A percentile compares a stretch with the other conserved stretches of the same genome.
These are phyloP conservation scores for Pelodytes ibericus DNA, from an alignment of 2,797 vertebrate genomes.

Conservation along the genomic window DNA sequence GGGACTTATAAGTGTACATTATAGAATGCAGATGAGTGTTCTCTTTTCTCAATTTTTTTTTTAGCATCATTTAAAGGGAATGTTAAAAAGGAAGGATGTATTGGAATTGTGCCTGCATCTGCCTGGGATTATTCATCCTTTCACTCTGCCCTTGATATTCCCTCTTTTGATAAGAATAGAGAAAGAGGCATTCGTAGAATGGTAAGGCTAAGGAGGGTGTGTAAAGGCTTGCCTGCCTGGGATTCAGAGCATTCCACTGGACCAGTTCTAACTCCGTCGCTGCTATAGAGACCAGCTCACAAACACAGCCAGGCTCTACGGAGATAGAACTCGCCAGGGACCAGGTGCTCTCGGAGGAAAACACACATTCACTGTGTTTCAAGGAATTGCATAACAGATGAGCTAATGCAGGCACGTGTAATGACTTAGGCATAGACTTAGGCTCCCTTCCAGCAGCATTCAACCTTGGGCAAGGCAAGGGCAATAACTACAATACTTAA, in stretches of 20 bases:
- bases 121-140: slow-evolving; percentile 36
- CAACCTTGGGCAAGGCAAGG: no score
- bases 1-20: no score
- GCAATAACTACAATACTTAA: no score
- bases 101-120: slow-evolving; percentile 25
- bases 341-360: no score
- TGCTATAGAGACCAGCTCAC: slow-evolving; percentile 33
- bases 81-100: not conserved
- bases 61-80: no score
- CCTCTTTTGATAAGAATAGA: slow-evolving; percentile 54
- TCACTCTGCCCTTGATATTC: slow-evolving; percentile 48
- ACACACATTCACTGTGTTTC: no score
- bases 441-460: no score
- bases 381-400: no score
- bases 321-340: not conserved
- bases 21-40: no score
- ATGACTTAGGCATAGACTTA: no score
- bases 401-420: no score
- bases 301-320: not conserved
- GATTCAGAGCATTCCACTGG: slow-evolving; percentile 51
- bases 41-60: no score
- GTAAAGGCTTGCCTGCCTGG: slow-evolving; percentile 55
- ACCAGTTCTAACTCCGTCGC: slow-evolving; percentile 26
- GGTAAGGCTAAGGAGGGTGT: slow-evolving; percentile 39
- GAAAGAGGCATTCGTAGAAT: slow-evolving; percentile 58